These are phyloP conservation scores for Nibea coibor DNA, from an alignment of 2,113 vertebrate genomes.

Conservation along the genomic window DNA sequence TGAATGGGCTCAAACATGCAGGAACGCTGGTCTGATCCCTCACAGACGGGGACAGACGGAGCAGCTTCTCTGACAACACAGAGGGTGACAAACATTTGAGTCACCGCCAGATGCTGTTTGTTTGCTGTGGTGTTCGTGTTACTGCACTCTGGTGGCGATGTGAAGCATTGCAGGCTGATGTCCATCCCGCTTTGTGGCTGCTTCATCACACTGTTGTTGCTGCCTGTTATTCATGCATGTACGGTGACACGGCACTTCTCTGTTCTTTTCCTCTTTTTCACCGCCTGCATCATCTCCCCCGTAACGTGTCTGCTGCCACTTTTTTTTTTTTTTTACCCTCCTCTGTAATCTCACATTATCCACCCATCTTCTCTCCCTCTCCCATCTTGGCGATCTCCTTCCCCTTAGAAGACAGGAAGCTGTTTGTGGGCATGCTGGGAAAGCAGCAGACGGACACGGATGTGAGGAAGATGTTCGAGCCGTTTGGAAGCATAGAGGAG, in stretches of 20 bases:
- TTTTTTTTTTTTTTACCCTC: not conserved
- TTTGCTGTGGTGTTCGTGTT: conserved; percentile 39
- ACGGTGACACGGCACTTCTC: conserved; percentile 45
- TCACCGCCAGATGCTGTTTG: conserved; percentile 77
- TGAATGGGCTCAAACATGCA: conserved; percentile 53
- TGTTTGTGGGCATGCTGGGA: conserved; percentile 98
- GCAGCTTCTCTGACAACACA: conserved; percentile 71
- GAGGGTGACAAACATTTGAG: conserved; percentile 79
- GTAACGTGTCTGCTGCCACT: conserved; percentile 20
- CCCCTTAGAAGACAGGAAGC: conserved; percentile 96
- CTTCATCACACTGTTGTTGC: conserved; percentile 19
- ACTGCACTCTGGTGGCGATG: conserved; percentile 73
- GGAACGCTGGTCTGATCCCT: conserved; percentile 63
- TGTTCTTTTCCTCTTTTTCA: not conserved
- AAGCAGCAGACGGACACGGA: conserved; percentile 95
- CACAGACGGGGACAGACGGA: conserved; percentile 71
- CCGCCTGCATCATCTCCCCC: conserved; percentile 18
- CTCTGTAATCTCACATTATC: conserved; percentile 23
- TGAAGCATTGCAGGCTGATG: conserved; percentile 40
- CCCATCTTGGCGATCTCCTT: conserved; percentile 71
- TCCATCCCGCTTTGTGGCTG: conserved; percentile 23
- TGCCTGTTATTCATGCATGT: conserved; percentile 46
- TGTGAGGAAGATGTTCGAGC: conserved; percentile 94
- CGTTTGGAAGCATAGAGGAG: conserved; percentile 97
- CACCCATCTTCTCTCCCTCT: conserved; percentile 32